Base-by-base conservation (phyloP, 2,888 invertebrate species). In the Cistogaster globosa region DNA sequence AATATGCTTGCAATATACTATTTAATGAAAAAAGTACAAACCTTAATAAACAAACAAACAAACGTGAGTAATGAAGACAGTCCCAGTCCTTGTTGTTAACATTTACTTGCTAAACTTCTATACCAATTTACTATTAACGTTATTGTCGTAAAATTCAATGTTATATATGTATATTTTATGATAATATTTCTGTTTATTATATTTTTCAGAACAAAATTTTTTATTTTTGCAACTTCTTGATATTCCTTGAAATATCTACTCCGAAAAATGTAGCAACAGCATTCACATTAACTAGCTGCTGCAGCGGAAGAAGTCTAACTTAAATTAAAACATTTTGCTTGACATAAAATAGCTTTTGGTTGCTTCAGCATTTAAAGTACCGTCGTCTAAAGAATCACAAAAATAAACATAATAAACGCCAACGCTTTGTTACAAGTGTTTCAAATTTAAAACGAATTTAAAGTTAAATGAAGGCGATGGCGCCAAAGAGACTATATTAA, bases 381-480 rank as follows among this genome's bases (percentile, higher is more conserved):
- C 14, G n/a, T n/a, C n/a, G 36, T 57, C 57, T 74, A 63, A 51
- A 65, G 78, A 75, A 79, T 82, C n/a, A 55, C 20, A 57, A 63
- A 51, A 55, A 72, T 71, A 72, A 84, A 58, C 53, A 65, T 67
- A 72, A 65, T 63, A 53, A 69, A 82, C 85, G 78, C 85, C 85
- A 71, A 85, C 85, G 85, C 85, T 82, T 79, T 82, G 78, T 74
- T 74, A 78, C 69, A 82, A 85, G 85, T 78, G 78, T 26, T 68
- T 68, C 69, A 69, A 60, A 72, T 77, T 42, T 69, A 55, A 55
- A 78, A 80, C 36, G 58, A 80, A 80, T 80, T 58, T 67, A 65
- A 48, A 57, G 45, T 67, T 26, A 76, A 58, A 57, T n/a, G 38
- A 42, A 53, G 22, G 53, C 51, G 22, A 57, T 53, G 67, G 80